phyloP scores from a whole-genome alignment of 2,113 vertebrate genomes.

The Leptobrachium ailaonicum region DNA sequence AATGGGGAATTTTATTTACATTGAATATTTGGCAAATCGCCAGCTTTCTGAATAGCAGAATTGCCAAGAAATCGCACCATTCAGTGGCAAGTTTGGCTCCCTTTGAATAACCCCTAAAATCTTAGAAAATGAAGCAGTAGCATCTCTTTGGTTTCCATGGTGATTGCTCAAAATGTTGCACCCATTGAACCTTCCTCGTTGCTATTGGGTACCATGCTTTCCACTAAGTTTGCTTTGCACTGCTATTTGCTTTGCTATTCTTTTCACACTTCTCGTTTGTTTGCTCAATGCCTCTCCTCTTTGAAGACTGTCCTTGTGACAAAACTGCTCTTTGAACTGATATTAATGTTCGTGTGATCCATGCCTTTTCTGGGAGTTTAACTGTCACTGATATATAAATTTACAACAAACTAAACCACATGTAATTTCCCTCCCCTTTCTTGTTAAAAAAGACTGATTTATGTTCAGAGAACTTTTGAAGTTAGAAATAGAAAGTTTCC shows the following conservation, averaged over 20 bases:
- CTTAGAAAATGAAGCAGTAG: too few species aligned
- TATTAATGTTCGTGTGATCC: neutral
- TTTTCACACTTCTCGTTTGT: neutral
- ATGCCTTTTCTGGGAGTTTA: neutral
- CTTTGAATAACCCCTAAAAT: too few species aligned
- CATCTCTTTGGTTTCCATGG: too few species aligned
- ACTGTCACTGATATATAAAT: neutral
- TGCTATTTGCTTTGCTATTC: too few species aligned
- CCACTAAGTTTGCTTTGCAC: neutral
- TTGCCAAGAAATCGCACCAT: too few species aligned
- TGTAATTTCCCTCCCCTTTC: neutral
- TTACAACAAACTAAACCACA: neutral
- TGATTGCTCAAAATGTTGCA: too few species aligned
- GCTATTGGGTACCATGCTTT: neutral
- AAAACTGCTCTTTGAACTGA: neutral
- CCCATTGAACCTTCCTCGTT: too few species aligned
- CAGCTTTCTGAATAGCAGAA: too few species aligned
- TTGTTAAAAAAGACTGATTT: conserved; percentile 4
- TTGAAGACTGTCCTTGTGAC: neutral
- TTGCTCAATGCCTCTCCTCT: neutral
- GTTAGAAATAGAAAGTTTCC: neutral
- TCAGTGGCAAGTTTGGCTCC: too few species aligned
- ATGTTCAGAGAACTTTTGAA: neutral
- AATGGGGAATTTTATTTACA: too few species aligned
- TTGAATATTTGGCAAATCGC: too few species aligned